Percentiles rank a stretch among this genome's conserved stretches.
These are phyloP conservation scores for Nasonia oneida DNA, from an alignment of 2,888 invertebrate species.

Conservation along the genomic window DNA sequence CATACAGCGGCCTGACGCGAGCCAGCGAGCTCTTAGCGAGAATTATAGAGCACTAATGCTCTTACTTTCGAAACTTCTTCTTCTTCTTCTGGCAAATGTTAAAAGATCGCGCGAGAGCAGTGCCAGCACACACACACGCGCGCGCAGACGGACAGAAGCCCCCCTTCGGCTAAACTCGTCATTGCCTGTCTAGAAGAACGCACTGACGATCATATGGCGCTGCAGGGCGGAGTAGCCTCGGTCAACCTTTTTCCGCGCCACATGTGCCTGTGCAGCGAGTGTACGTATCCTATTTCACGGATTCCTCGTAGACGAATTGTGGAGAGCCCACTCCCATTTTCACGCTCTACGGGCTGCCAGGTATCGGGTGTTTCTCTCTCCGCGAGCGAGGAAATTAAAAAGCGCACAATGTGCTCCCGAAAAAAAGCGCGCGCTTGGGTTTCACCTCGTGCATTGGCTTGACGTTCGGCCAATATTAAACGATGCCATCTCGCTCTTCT, in stretches of 20 bases:
- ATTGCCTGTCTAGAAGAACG: neutral
- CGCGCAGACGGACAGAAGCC: neutral
- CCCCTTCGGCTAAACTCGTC: constrained; percentile 40
- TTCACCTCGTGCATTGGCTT: neutral
- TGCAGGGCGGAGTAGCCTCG: constrained; percentile 24
- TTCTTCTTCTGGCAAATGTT: constrained; percentile 18
- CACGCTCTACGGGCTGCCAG: constrained; percentile 38
- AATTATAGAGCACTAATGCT: constrained; percentile 6
- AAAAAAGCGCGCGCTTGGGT: constrained; percentile 2
- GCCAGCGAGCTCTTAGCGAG: neutral
- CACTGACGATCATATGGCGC: constrained; percentile 34
- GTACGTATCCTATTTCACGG: constrained; percentile 40
- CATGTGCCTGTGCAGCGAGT: constrained; percentile 13
- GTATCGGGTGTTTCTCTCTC: constrained; percentile 27
- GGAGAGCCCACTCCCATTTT: constrained; percentile 28
- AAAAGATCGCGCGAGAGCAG: neutral
- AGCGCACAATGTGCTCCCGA: neutral
- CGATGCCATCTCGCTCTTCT: neutral
- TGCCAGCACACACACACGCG: neutral
- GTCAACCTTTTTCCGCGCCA: constrained; percentile 29
- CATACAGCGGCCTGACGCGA: neutral
- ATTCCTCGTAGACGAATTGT: constrained; percentile 46
- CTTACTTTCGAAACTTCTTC: neutral
- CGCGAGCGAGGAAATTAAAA: constrained; percentile 16
- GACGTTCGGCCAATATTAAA: neutral